phyloP scores from a whole-genome alignment of 2,797 vertebrate genomes.

The Psittacula echo region DNA sequence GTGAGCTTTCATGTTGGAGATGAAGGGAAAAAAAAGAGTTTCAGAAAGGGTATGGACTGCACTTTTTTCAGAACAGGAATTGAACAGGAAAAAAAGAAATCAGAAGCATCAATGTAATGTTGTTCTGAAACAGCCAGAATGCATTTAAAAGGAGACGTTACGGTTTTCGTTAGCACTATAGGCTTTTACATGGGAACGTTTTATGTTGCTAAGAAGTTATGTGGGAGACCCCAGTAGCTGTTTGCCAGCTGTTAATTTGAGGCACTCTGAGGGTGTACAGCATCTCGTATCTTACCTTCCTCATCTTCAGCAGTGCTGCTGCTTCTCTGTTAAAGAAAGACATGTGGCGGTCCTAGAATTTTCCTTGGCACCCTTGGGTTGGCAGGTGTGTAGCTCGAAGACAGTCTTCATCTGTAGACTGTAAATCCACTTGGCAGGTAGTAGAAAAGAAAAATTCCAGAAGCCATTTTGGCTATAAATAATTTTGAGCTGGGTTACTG shows the following conservation, averaged over 20 bases:
- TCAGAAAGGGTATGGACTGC: not conserved
- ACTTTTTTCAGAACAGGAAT: not conserved
- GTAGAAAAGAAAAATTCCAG: not conserved
- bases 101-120: rapidly evolving
- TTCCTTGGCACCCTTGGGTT: no score
- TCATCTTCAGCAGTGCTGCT: not conserved
- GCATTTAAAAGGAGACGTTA: not conserved
- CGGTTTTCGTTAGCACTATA: not conserved
- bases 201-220: not conserved
- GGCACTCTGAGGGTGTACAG: not conserved
- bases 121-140: not conserved
- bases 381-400: no score
- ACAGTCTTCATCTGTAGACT: no score
- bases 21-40: no score
- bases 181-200: not conserved
- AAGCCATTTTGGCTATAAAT: not conserved
- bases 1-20: not conserved
- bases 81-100: not conserved
- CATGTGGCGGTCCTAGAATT: no score
- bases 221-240: not conserved
- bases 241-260: not conserved
- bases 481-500: not conserved
- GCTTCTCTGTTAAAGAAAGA: not conserved
- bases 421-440: not conserved
- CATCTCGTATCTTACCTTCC: not conserved